Percentiles rank a stretch among this genome's conserved stretches.
Conservation (phyloP, 2,797 vertebrate genomes). For the Hyperoplus lanceolatus region DNA sequence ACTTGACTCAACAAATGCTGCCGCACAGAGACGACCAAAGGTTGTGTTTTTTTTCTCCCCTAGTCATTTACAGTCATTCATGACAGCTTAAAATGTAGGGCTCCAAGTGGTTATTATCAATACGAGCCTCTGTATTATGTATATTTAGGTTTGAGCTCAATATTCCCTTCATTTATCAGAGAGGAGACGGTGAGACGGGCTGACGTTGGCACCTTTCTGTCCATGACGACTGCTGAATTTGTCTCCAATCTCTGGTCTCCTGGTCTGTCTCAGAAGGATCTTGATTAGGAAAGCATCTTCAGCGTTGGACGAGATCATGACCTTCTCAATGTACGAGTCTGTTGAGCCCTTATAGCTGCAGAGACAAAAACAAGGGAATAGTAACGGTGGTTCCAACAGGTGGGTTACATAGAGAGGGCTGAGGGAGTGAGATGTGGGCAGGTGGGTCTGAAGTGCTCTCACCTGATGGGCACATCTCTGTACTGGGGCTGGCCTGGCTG, state of each 20-base stretch:
- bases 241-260: constrained; percentile 97
- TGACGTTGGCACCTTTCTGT: constrained; percentile 91
- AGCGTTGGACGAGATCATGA: constrained; percentile 99
- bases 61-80: constrained; percentile 32
- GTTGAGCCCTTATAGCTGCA: constrained; percentile 96
- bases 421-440: not conserved
- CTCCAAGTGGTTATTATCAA: not conserved
- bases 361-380: not conserved
- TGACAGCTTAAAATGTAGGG: constrained; percentile 10
- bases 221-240: constrained; percentile 99
- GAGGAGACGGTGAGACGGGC: not conserved
- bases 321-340: constrained; percentile 98
- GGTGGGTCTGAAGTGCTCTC: constrained; percentile 65
- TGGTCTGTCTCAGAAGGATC: constrained; percentile 96
- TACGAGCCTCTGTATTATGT: not conserved
- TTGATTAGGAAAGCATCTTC: constrained; percentile 99
- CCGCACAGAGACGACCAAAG: constrained; percentile 37
- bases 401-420: not conserved
- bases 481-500: constrained; percentile 95
- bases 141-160: constrained; percentile 16
- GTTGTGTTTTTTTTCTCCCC: constrained; percentile 23
- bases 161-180: not conserved
- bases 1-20: constrained; percentile 91
- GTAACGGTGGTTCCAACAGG: not conserved
- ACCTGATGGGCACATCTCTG: constrained; percentile 97